Base-by-base conservation (phyloP, 1,140 invertebrate genomes). In the Leptopilina boulardi region DNA sequence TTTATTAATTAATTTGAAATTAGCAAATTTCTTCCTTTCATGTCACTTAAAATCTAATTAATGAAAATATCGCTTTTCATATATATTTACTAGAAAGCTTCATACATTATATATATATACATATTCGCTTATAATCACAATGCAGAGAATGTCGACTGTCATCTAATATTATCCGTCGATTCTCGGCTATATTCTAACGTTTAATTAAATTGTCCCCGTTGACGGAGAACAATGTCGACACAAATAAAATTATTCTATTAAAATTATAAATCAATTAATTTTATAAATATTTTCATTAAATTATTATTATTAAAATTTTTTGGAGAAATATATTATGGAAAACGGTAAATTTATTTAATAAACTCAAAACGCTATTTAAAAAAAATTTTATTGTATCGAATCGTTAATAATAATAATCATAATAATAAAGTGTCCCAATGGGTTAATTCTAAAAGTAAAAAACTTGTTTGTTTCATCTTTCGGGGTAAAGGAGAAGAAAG, bases 111-210 rank as follows among this genome's bases (percentile, higher is more conserved):
- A 11, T 54, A n/a, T 54, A 8, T 23, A 11, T 5, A 6, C 13
- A 51, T 51, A 51, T 51, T 8, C 26, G 26, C 23, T 66, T n/a
- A 30, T 66, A 66, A 66, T 30, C 10, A 66, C 59, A 66, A 66
- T 30, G 23, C 21, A n/a, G 59, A 34, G 59, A 66, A 66, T 66
- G 59, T 21, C 18, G 51, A 19, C 21, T 54, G 21, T 66, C 59
- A 66, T 66, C 59, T 66, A 66, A 23, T 66, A 66, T 66, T 66
- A 26, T 4, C 15, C 23, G 21, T 66, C 11, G 23, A 66, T 66
- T 66, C 21, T 66, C 5, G 13, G 23, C 26, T n/a, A 23, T 66
- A 66, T 66, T 23, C 59, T 26, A 66, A 66, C 26, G 23, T 66
- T 66, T n/a, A 66, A 66, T 66, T n/a, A 34, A 66, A 66, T 23